Evolutionary conservation across 2,797 vertebrate species (phyloP).

Genomic region (Phataginus tetradactyla): DNA sequence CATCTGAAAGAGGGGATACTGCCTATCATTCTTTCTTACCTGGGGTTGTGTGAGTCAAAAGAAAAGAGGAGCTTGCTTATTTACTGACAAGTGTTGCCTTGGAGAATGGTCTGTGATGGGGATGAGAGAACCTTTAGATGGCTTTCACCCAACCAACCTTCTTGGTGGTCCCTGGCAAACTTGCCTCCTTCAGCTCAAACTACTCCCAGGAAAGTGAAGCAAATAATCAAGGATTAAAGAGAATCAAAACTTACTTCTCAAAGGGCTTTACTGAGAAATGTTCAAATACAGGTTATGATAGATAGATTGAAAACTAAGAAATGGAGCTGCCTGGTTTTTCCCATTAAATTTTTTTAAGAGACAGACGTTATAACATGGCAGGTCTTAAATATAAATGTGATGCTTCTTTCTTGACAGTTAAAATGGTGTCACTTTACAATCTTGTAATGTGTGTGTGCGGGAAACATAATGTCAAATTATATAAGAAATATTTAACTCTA

Average conservation of each 20-base stretch:
- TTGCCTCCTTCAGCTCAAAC: background rate
- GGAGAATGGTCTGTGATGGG: background rate
- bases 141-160: background rate
- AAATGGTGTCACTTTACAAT: background rate
- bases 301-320: background rate
- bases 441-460: background rate
- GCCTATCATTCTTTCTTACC: background rate
- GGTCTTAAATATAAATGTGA: conserved; percentile 54
- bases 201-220: background rate
- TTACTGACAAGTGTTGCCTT: background rate
- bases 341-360: background rate
- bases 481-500: conserved; percentile 60
- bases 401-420: conserved; percentile 46
- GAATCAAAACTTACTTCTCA: background rate
- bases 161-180: background rate
- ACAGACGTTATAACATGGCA: conserved; percentile 1
- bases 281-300: background rate
- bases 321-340: background rate
- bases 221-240: background rate
- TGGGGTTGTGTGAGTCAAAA: background rate
- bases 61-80: background rate
- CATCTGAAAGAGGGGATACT: background rate
- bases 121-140: background rate
- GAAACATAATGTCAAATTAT: conserved; percentile 22
- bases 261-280: background rate